Base-by-base conservation (phyloP, 1,140 invertebrate species). In the Gryllus bimaculatus region DNA sequence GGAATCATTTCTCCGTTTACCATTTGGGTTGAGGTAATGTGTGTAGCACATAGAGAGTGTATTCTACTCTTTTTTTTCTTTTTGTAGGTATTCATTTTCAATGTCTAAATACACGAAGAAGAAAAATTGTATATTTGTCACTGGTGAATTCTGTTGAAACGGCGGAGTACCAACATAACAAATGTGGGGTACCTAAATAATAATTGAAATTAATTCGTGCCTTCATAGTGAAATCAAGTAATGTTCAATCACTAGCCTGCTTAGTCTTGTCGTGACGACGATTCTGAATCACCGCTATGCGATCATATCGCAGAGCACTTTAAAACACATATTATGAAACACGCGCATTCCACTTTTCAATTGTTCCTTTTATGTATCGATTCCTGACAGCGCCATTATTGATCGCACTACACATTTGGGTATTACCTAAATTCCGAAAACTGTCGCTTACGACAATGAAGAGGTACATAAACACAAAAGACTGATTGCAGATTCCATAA, bases 341-440 rank as follows among this genome's bases (percentile, higher is more conserved):
- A 66, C 54, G 54, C 54, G 54, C 10, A 66, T 66, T 66, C 54
- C 54, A 13, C 10, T 66, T 13, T 66, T 66, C 54, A 66, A 18
- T 66, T 66, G 54, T 66, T 66, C 18, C 54, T 66, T 66, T 66
- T 66, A 66, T 66, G 54, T 66, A 66, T 66, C 54, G 54, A 66
- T 66, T 66, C 54, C 54, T 66, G 54, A 66, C 54, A 66, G 26
- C 26, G 26, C 18, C 54, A 66, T 66, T 66, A 66, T 66, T 66
- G 54, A 66, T 66, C 54, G 10, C 54, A 66, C 26, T 39, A 39
- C 26, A 39, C 26, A 39, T 39, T 39, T 39, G 26, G 26, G 26
- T 39, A 39, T 39, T 39, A 39, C 26, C 26, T 39, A 1, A 2
- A 39, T 39, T 39, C 26, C 26, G 26, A 39, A 39, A 5, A 5